Evolutionary conservation across 1,140 invertebrate genomes (phyloP), one percentile per base, ranked within the genome.

Genomic region (Neotoxoptera formosana): DNA sequence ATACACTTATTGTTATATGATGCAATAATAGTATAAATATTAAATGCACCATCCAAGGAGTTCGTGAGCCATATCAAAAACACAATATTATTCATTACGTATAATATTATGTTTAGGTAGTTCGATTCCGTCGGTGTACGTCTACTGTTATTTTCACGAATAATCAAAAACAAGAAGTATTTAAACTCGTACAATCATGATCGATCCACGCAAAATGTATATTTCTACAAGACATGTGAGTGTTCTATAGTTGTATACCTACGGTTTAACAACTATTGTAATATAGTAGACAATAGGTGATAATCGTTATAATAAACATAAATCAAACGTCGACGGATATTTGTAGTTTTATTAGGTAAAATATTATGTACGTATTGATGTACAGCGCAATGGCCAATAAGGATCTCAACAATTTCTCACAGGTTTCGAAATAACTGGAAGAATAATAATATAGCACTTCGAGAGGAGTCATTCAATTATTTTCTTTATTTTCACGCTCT

Each of bases 401-500:
- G 6, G 17, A 48, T n/a, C 47, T 89, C 53, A 23, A 89, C 53
- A 21, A 53, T 53, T 89, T 53, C 20, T 0, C 51, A 7, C 41
- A 7, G 30, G n/a, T 89, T n/a, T 89, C 20, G 20, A 51, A 89
- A 47, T 53, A 48, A 34, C n/a, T 2, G 2, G 7, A n/a, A 17
- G 30, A n/a, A 48, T 53, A 53, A n/a, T 88, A 53, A n/a, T 87
- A 60, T 30, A 60, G 53, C 7, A 60, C 36, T 60, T 36, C 11
- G 88, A 90, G 88, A 90, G 36, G 53, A 90, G 53, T 60, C 36
- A 30, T 90, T 90, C 88, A 56, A 90, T 90, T 90, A 90, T 90
- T 60, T 60, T 90, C 53, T 60, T 53, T 90, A 90, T 60, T 60
- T 90, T 90, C 53, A 60, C 51, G 34, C 53, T 30, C 23, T 41